Evolutionary conservation across 92 coral and sea anemone species (phyloP).

Genomic region (Phenganax subtilis): DNA sequence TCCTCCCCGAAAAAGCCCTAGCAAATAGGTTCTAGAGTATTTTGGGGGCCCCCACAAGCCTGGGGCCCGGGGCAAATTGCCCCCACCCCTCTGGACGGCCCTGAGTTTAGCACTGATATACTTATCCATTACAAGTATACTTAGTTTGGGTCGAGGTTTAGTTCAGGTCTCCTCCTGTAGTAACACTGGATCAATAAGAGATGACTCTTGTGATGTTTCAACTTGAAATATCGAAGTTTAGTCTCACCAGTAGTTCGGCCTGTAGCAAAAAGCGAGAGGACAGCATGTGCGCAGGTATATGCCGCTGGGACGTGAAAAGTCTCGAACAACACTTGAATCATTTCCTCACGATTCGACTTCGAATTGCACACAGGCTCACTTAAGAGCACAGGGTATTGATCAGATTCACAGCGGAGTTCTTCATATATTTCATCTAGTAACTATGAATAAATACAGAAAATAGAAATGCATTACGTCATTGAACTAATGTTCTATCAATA

Average conservation of each 20-base stretch:
- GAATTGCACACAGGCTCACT: conserved; percentile 93
- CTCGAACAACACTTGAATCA: conserved; percentile 92
- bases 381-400: conserved; percentile 75
- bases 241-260: conserved; percentile 84
- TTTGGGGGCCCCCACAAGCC: too few relatives aligned
- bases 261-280: conserved; percentile 91
- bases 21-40: too few relatives aligned
- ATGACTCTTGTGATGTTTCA: too few relatives aligned
- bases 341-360: conserved; percentile 78
- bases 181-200: too few relatives aligned
- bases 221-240: too few relatives aligned
- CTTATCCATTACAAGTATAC: too few relatives aligned
- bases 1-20: too few relatives aligned
- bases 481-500: not conserved
- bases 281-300: conserved; percentile 93
- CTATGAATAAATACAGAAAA: conserved; percentile 39
- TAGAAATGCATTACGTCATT: not conserved
- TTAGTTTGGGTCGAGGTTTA: too few relatives aligned
- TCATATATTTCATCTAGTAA: conserved; percentile 72
- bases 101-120: too few relatives aligned
- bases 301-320: conserved; percentile 85
- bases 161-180: too few relatives aligned
- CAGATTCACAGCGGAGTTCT: conserved; percentile 66
- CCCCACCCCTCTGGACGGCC: too few relatives aligned
- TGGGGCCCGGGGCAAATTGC: too few relatives aligned